A percentile compares a stretch with the other conserved stretches of the same genome.
Conservation (phyloP, 2,888 invertebrate genomes). For the Proisotoma minuta region DNA sequence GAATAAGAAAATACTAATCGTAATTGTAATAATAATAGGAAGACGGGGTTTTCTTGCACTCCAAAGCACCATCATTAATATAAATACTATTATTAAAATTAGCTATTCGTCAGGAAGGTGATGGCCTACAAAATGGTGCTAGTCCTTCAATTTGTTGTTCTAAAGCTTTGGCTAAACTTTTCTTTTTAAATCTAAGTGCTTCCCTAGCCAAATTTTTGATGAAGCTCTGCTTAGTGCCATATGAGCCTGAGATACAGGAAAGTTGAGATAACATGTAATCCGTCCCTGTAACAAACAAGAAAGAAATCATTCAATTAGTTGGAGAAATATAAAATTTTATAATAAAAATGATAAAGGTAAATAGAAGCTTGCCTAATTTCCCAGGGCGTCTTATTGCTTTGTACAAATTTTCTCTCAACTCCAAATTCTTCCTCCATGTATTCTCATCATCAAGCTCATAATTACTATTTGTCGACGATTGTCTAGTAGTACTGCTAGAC, state of each 20-base stretch:
- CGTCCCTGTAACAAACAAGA: constrained; percentile 34
- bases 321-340: not conserved
- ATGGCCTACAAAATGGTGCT: constrained; percentile 24
- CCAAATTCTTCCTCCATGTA: constrained; percentile 38
- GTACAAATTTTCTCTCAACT: constrained; percentile 41
- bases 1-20: too few species aligned
- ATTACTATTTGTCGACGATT: not conserved
- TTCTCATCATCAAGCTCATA: constrained; percentile 37
- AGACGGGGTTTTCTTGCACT: not conserved
- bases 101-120: constrained; percentile 9
- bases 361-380: not conserved
- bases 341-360: constrained; percentile 10
- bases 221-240: constrained; percentile 42
- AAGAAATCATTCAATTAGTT: too few species aligned
- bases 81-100: not conserved
- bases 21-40: too few species aligned
- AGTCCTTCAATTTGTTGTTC: constrained; percentile 55
- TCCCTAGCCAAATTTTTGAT: constrained; percentile 52
- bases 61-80: not conserved
- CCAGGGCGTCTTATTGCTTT: constrained; percentile 45
- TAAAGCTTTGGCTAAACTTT: constrained; percentile 63
- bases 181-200: constrained; percentile 71
- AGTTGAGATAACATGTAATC: constrained; percentile 41
- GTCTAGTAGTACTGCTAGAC: not conserved
- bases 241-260: constrained; percentile 40